A percentile compares a stretch with the other conserved stretches of the same genome.
phyloP scores from a whole-genome alignment of 1,140 invertebrate genomes.

The Holcopasites calliopsidis region DNA sequence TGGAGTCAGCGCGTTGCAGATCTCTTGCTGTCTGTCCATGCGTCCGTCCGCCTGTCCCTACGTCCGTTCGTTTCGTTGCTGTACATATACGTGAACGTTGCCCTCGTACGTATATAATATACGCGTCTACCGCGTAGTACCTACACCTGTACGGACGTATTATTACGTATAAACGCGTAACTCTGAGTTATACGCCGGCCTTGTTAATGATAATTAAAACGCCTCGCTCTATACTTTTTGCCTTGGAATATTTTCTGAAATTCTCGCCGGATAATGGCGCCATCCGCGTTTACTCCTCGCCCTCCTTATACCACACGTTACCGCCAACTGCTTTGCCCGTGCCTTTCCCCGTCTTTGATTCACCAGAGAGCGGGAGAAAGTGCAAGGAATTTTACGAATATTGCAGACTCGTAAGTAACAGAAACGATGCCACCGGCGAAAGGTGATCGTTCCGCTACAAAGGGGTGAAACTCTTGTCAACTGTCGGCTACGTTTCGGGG shows the following conservation, averaged over 20 bases:
- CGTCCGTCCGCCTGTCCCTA: slow-evolving; percentile 51
- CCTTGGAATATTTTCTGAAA: slow-evolving; percentile 73
- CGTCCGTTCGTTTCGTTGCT: slow-evolving; percentile 42
- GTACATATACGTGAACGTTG: slow-evolving; percentile 45
- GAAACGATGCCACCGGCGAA: not conserved
- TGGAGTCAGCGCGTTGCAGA: slow-evolving; percentile 67
- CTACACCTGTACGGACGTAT: slow-evolving; percentile 68
- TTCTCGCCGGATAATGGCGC: slow-evolving; percentile 66
- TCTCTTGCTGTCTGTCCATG: slow-evolving; percentile 61
- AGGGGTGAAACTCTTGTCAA: slow-evolving; percentile 19
- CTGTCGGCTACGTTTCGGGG: slow-evolving; percentile 27
- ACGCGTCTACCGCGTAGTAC: slow-evolving; percentile 42
- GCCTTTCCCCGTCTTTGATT: slow-evolving; percentile 33
- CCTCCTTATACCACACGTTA: slow-evolving; percentile 3
- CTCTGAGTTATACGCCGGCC: slow-evolving; percentile 77
- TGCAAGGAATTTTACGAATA: too few relatives aligned
- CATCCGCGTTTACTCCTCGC: slow-evolving; percentile 42
- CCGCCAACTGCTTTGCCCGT: slow-evolving; percentile 22
- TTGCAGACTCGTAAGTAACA: too few relatives aligned
- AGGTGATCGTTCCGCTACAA: not conserved
- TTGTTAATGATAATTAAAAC: slow-evolving; percentile 80
- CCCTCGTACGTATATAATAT: slow-evolving; percentile 56
- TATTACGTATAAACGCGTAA: slow-evolving; percentile 78
- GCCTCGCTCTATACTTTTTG: slow-evolving; percentile 73
- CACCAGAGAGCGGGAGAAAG: too few relatives aligned